These are phyloP conservation scores for Pararge aegeria DNA, from an alignment of 1,140 invertebrate genomes.

Conservation along the genomic window DNA sequence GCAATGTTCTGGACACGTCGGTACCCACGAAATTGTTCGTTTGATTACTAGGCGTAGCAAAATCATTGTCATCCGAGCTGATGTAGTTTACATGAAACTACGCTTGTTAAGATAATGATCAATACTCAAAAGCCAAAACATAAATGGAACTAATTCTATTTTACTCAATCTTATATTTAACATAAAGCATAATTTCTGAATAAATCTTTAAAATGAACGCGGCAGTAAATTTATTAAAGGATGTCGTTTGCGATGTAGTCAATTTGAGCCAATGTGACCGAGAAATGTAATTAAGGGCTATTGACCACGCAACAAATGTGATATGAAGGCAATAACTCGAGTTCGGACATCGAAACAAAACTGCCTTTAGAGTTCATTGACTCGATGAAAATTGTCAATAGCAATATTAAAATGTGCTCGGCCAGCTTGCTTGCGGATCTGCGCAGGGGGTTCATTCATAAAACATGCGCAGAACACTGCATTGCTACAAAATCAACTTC, in stretches of 20 bases:
- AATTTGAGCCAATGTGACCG: slow-evolving; percentile 10
- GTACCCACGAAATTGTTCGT: no score
- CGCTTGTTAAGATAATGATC: no score
- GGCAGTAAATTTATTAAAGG: slow-evolving; percentile 20
- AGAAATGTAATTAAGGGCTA: slow-evolving; percentile 21
- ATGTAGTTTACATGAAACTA: no score
- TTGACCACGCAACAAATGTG: slow-evolving; percentile 27
- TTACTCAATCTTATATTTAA: no score
- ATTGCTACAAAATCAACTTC: slow-evolving; percentile 75
- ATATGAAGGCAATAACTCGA: slow-evolving; percentile 15
- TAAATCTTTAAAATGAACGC: slow-evolving; percentile 32
- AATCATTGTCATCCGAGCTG: no score
- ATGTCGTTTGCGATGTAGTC: slow-evolving; percentile 19
- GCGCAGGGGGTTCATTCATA: slow-evolving; percentile 60
- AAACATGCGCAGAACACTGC: slow-evolving; percentile 75
- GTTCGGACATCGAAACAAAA: slow-evolving; percentile 23
- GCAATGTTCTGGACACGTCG: no score
- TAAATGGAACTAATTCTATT: no score
- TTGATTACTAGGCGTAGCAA: no score
- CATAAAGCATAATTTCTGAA: no score
- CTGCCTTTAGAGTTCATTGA: slow-evolving; percentile 54
- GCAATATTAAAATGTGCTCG: slow-evolving; percentile 64
- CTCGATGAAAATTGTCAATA: slow-evolving; percentile 66
- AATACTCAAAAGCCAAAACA: no score
- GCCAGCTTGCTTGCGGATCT: slow-evolving; percentile 47